Evolutionary conservation across 1,140 invertebrate species (phyloP).

Genomic region (Drosophila tsacasi): DNA sequence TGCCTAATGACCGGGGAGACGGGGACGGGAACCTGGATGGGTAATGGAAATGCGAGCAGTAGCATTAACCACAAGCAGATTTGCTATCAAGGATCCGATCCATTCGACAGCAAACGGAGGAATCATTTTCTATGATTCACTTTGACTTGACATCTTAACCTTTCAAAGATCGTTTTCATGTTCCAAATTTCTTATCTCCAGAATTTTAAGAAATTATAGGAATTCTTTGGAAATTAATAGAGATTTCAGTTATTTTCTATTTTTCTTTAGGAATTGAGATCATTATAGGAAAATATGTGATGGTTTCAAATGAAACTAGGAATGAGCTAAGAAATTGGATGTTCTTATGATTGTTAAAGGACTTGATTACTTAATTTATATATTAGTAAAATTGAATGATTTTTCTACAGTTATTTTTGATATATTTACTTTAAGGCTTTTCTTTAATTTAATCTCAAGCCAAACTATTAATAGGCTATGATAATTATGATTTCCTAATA

Average conservation of each 20-base stretch:
- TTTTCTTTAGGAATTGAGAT: neutral
- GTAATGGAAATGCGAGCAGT: constrained; percentile 42
- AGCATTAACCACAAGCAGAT: constrained; percentile 1
- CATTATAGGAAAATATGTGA: neutral
- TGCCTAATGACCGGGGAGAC: constrained; percentile 58
- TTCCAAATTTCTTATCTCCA: neutral
- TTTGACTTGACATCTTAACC: constrained; percentile 19
- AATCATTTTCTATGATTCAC: constrained; percentile 7
- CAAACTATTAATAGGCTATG: neutral
- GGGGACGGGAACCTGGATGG: constrained; percentile 2
- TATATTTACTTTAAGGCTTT: neutral
- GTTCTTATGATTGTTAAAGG: no score
- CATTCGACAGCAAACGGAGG: neutral
- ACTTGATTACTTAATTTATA: neutral
- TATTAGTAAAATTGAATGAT: no score
- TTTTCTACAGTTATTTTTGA: no score
- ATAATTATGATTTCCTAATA: neutral
- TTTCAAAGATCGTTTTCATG: constrained; percentile 1
- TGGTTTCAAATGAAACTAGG: neutral
- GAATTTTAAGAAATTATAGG: neutral
- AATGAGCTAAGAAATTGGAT: no score
- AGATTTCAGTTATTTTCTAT: neutral
- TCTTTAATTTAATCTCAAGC: no score
- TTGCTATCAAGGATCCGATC: constrained; percentile 6
- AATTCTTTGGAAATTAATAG: neutral